Evolutionary conservation across 2,797 vertebrate species (phyloP).

Genomic region (Caiman crocodilus): DNA sequence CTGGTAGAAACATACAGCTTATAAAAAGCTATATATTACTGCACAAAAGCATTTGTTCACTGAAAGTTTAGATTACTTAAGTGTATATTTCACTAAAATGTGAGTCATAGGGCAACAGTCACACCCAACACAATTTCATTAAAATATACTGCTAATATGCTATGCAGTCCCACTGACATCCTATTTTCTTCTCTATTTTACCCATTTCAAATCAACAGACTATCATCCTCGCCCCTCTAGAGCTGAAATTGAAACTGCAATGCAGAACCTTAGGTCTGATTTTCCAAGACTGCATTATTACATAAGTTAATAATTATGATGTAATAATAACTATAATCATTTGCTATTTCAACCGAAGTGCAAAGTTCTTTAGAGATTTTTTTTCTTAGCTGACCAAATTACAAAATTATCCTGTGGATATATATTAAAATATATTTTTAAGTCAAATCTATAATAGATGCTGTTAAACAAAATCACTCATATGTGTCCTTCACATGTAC

Average conservation of each 20-base stretch:
- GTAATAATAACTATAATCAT: background rate
- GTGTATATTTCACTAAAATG: background rate
- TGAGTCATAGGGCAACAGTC: background rate
- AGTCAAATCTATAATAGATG: background rate
- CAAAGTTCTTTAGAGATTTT: background rate
- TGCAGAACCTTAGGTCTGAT: background rate
- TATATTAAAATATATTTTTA: background rate
- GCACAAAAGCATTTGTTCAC: background rate
- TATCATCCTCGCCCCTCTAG: background rate
- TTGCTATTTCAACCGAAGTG: background rate
- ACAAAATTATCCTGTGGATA: fast-evolving
- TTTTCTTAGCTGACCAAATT: background rate
- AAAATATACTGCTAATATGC: background rate
- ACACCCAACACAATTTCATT: background rate
- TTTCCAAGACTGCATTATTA: background rate
- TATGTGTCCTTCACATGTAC: no score
- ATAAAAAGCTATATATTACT: background rate
- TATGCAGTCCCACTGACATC: background rate
- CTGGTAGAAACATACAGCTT: background rate
- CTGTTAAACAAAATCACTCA: no score
- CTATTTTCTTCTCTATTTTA: background rate
- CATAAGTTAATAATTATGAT: background rate
- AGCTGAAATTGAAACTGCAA: background rate
- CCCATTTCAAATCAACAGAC: background rate
- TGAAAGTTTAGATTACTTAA: background rate